Evolutionary conservation across 2,888 invertebrate genomes (phyloP), one percentile per base, ranked within the genome.

Genomic region (Lypha dubia): DNA sequence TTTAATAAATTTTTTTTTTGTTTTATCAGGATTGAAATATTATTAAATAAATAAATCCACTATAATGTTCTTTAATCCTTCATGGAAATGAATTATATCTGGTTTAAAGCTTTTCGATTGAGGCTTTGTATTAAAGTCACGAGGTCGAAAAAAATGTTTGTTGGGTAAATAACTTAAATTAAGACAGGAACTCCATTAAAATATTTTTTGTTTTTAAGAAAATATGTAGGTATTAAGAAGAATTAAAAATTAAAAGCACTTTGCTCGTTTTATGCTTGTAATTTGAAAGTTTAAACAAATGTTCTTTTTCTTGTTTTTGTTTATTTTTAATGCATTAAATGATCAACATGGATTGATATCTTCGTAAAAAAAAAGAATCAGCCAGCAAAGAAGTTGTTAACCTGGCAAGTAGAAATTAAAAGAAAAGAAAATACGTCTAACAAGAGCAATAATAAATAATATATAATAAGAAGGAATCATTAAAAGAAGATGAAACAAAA

Each of bases 381-480:
- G 22, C 11, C 17, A 7, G 22, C 24, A 62, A 60, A 28, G 46
- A 81, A 75, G 75, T 70, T 81, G 75, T 81, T 81, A 81, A 75
- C 81, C 68, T 70, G 74, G 60, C 53, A 62, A 68, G 74, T 17
- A 74, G 44, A 80, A 74, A 62, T 60, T 11, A 58, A 73, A 60
- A 56, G 65, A 73, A 73, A 56, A 20, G 41, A 62, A 70, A 79
- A 11, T 17, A n/a, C n/a, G n/a, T n/a, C n/a, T n/a, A 38, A n/a
- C 28, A 32, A 60, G 9, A 7, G 22, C 22, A 32, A 79, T 35
- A 32, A 35, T n/a, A n/a, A n/a, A n/a, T n/a, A n/a, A n/a, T n/a
- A n/a, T n/a, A n/a, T n/a, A n/a, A n/a, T 28, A 24, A 41, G 28
- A 58, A 24, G 24, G 15, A 53, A 15, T 53, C 28, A 24, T 28